A percentile compares a stretch with the other conserved stretches of the same genome.
Evolutionary conservation across 2,797 vertebrate species (phyloP).

Genomic region (Danio albolineatus): DNA sequence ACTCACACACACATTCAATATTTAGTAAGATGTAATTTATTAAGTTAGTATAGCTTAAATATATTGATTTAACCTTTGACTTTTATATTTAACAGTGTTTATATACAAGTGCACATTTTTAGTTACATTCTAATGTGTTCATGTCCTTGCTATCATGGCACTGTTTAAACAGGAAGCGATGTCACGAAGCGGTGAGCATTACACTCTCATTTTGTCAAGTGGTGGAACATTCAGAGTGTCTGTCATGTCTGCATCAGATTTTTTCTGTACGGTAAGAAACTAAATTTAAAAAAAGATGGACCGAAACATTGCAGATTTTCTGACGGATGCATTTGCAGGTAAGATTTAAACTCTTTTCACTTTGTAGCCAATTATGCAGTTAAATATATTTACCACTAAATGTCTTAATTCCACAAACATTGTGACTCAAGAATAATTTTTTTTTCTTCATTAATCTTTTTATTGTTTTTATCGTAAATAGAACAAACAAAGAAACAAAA

Average conservation of each 20-base stretch:
- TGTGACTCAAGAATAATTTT: neutral
- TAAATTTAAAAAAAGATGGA: slow-evolving; percentile 73
- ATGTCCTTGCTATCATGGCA: slow-evolving; percentile 39
- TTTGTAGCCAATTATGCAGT: neutral
- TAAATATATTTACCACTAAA: neutral
- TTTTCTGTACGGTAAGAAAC: slow-evolving; percentile 27
- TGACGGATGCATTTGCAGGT: slow-evolving; percentile 75
- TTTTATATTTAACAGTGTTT: neutral
- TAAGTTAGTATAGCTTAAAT: neutral
- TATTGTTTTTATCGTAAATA: too few species aligned
- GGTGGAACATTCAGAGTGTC: slow-evolving; percentile 27
- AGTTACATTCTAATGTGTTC: neutral
- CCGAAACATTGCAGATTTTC: slow-evolving; percentile 67
- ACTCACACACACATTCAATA: neutral
- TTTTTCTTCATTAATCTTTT: too few species aligned
- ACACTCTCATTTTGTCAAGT: slow-evolving; percentile 38
- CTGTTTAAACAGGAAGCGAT: slow-evolving; percentile 77
- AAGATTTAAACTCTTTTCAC: slow-evolving; percentile 45
- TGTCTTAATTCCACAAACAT: neutral
- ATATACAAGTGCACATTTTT: neutral
- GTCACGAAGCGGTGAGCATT: slow-evolving; percentile 60
- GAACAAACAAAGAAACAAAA: too few species aligned
- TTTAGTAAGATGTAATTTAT: neutral
- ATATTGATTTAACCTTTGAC: neutral
- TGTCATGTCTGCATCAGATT: slow-evolving; percentile 13